Conservation (phyloP, 2,113 vertebrate species). For the Scortum barcoo region DNA sequence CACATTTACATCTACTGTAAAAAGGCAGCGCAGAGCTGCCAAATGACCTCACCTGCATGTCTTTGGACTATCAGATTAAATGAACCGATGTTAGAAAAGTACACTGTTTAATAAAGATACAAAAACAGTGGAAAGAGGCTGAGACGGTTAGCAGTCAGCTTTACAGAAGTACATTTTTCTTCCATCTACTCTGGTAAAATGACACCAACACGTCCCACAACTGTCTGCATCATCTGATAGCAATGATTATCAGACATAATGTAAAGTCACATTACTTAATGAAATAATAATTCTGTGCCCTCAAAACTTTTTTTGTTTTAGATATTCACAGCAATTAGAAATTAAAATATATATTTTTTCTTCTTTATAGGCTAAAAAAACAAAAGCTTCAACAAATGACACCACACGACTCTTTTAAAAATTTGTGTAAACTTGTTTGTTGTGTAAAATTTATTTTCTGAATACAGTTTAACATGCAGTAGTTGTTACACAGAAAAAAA, state of each 20-base stretch:
- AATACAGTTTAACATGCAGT: neutral
- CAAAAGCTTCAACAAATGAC: neutral
- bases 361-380: neutral
- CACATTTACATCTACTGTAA: neutral
- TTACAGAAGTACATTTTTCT: neutral
- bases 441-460: neutral
- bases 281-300: neutral
- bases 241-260: neutral
- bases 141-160: neutral
- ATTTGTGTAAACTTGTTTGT: conserved; percentile 7
- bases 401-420: conserved; percentile 21
- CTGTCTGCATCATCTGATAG: neutral
- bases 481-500: conserved; percentile 8
- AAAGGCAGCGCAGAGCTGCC: neutral
- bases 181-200: neutral
- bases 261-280: neutral
- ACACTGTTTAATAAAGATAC: neutral
- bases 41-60: neutral
- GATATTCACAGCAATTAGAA: neutral
- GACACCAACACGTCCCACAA: neutral
- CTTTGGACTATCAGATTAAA: neutral
- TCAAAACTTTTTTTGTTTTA: neutral
- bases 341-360: neutral
- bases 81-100: neutral
- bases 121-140: neutral